phyloP scores from a whole-genome alignment of 2,113 vertebrate genomes.

The Carollia perspicillata region DNA sequence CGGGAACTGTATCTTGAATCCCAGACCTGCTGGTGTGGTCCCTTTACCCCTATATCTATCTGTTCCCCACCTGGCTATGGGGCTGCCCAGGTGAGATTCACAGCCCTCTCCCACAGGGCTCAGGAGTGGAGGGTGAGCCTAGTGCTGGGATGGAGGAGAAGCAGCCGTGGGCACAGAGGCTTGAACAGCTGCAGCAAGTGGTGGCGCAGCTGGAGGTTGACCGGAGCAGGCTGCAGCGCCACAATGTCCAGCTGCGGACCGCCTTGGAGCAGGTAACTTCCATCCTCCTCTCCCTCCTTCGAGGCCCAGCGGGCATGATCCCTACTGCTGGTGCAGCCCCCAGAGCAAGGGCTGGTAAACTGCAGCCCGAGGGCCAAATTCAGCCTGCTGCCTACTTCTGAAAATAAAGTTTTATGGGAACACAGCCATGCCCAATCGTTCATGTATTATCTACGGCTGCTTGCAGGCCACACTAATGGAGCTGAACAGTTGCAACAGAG shows the following conservation, averaged over 20 bases:
- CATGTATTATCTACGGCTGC: neutral
- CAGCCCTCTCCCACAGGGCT: conserved; percentile 57
- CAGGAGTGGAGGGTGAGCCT: conserved; percentile 40
- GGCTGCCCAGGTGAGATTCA: neutral
- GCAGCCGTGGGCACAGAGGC: conserved; percentile 53
- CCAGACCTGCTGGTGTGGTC: neutral
- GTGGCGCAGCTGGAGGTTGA: conserved; percentile 79
- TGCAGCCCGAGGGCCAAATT: neutral
- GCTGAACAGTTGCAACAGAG: neutral
- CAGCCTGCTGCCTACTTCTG: neutral
- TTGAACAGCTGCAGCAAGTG: conserved; percentile 72
- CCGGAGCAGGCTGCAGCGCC: conserved; percentile 68
- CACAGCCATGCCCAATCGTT: neutral
- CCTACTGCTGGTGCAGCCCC: neutral
- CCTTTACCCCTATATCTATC: neutral
- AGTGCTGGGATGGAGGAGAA: conserved; percentile 62
- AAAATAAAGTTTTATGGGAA: neutral
- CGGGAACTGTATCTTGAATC: neutral
- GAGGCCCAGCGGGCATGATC: accelerated
- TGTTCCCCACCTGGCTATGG: neutral
- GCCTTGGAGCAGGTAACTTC: conserved; percentile 78
- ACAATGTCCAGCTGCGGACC: conserved; percentile 75
- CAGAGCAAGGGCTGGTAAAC: neutral
- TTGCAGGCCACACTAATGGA: neutral
- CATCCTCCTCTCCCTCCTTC: neutral